A percentile compares a stretch with the other conserved stretches of the same genome.
Conservation (phyloP, 1,140 invertebrate species). For the Pachyrhynchus sulphureomaculatus region DNA sequence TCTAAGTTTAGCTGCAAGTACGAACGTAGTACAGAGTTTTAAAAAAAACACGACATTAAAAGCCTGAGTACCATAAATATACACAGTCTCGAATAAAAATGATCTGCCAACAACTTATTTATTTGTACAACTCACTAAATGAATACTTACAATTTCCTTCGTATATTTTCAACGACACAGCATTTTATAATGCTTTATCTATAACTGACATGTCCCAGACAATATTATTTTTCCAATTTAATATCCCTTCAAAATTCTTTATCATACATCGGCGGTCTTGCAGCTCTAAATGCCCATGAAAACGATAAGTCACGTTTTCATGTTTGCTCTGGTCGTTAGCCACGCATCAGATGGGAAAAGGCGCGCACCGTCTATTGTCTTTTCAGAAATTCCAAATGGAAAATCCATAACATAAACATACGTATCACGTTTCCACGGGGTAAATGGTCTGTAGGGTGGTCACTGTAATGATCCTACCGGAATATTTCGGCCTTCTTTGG, state of each 20-base stretch:
- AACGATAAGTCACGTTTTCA: constrained; percentile 25
- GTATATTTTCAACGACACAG: no score
- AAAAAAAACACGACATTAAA: no score
- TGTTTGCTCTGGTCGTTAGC: constrained; percentile 28
- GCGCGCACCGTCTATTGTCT: neutral
- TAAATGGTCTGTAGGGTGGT: neutral
- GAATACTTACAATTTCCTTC: no score
- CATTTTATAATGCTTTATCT: neutral
- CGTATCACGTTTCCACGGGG: neutral
- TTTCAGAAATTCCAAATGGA: constrained; percentile 12
- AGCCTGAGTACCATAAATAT: no score
- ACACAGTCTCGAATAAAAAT: no score
- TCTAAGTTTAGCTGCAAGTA: no score
- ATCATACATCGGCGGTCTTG: neutral
- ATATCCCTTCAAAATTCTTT: neutral
- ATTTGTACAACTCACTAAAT: no score
- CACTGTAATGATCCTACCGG: no score
- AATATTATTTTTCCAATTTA: neutral
- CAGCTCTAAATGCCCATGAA: constrained; percentile 15
- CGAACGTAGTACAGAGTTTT: no score
- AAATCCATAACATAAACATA: constrained; percentile 17
- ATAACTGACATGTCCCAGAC: neutral
- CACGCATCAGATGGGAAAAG: constrained; percentile 16
- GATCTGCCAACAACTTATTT: no score
- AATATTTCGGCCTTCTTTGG: no score